A percentile compares a stretch with the other conserved stretches of the same genome.
Conservation (phyloP, 1,140 invertebrate species). For the Aphaenogaster ashmeadi region DNA sequence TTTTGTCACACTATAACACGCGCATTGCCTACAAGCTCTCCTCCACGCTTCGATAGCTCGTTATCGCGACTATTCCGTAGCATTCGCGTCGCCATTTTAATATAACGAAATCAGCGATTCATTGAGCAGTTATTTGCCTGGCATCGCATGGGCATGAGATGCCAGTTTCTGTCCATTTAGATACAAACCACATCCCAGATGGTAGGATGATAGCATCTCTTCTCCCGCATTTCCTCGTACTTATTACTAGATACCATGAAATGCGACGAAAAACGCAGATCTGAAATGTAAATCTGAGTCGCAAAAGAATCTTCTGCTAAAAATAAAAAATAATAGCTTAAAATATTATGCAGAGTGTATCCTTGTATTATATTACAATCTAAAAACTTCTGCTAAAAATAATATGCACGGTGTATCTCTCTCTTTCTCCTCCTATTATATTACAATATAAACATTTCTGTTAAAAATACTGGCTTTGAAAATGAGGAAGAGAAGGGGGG, state of each 20-base stretch:
- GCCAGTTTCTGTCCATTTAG: constrained; percentile 82
- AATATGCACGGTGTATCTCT: not conserved
- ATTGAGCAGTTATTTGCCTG: constrained; percentile 75
- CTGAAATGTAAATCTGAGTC: not conserved
- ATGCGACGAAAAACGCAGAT: not conserved
- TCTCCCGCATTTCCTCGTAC: constrained; percentile 85
- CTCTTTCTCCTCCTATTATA: not conserved
- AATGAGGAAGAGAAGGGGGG: no score
- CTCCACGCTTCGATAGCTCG: not conserved
- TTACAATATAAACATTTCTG: not conserved
- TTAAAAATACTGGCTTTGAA: not conserved
- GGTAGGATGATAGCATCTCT: constrained; percentile 80
- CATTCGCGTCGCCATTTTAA: constrained; percentile 24
- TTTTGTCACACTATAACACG: not conserved
- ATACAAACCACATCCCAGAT: constrained; percentile 86
- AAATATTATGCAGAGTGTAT: not conserved
- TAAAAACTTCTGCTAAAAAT: constrained; percentile 1
- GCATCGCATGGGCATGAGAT: constrained; percentile 81
- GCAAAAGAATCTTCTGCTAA: not conserved
- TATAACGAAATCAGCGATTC: constrained; percentile 77
- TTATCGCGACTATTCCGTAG: not conserved
- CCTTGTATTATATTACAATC: not conserved
- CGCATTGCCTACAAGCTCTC: not conserved
- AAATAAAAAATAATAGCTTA: not conserved
- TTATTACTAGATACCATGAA: constrained; percentile 52